phyloP scores from a whole-genome alignment of 1,140 invertebrate genomes.

The Macrotrachela quadricornifera region DNA sequence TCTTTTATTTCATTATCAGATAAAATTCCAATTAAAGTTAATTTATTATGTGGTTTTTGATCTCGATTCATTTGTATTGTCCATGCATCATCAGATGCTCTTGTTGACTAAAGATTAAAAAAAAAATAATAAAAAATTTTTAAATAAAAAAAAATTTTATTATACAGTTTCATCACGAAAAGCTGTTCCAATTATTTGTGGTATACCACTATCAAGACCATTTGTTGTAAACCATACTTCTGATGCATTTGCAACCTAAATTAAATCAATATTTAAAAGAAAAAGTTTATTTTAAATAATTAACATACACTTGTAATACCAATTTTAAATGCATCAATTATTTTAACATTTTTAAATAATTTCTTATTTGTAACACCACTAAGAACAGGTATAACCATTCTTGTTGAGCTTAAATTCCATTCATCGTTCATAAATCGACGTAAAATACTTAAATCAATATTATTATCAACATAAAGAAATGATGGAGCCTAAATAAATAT shows the following conservation, averaged over 20 bases:
- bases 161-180: slow-evolving; percentile 2
- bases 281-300: neutral
- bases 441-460: no score
- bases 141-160: neutral
- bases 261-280: neutral
- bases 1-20: no score
- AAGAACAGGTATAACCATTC: neutral
- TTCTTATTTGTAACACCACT: slow-evolving; percentile 1
- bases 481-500: no score
- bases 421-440: neutral
- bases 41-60: no score
- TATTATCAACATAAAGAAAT: no score
- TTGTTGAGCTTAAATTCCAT: slow-evolving; percentile 1
- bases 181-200: slow-evolving; percentile 2
- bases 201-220: slow-evolving; percentile 5
- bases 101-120: neutral
- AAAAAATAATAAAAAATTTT: neutral
- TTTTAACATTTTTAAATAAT: slow-evolving; percentile 1
- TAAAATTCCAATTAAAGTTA: no score
- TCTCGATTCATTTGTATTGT: no score
- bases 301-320: neutral
- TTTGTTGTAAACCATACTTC: slow-evolving; percentile 9
- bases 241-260: slow-evolving; percentile 4
- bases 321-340: neutral
- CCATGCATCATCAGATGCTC: no score